phyloP scores from a whole-genome alignment of 2,888 invertebrate genomes.

The Leucophenga montana region DNA sequence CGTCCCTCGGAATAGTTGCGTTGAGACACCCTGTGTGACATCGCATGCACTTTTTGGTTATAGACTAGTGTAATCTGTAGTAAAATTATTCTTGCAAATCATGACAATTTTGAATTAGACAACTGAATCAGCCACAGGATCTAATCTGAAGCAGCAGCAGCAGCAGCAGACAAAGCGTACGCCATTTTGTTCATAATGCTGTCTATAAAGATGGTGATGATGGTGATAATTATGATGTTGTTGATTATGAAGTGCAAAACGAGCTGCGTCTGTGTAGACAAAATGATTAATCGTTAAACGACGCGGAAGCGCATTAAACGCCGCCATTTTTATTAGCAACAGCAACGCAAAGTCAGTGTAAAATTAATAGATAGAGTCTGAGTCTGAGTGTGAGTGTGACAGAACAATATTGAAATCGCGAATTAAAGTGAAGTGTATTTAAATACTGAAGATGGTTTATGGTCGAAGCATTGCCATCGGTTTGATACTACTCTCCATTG shows the following conservation, averaged over 20 bases:
- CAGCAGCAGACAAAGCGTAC: constrained; percentile 15
- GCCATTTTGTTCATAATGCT: neutral
- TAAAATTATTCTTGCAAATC: too few species aligned
- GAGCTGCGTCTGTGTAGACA: neutral
- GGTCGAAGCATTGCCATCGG: constrained; percentile 71
- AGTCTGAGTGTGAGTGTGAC: constrained; percentile 1
- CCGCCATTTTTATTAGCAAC: constrained; percentile 14
- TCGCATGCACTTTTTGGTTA: too few species aligned
- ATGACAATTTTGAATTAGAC: too few species aligned
- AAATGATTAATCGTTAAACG: constrained; percentile 52
- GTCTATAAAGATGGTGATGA: constrained; percentile 1
- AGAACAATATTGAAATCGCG: neutral
- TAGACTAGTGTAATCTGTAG: too few species aligned
- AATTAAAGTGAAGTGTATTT: constrained; percentile 6
- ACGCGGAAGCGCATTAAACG: constrained; percentile 40
- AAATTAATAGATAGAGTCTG: too few species aligned
- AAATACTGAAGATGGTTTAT: constrained; percentile 62
- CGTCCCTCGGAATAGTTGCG: too few species aligned
- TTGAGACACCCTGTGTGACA: too few species aligned
- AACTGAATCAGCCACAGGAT: too few species aligned
- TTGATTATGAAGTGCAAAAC: constrained; percentile 6
- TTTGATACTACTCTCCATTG: constrained; percentile 63
- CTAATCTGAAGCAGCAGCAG: too few species aligned
- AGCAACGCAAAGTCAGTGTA: too few species aligned
- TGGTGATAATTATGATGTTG: neutral